phyloP scores from a whole-genome alignment of 1,140 invertebrate species.

The Harlomillsia oculata region DNA sequence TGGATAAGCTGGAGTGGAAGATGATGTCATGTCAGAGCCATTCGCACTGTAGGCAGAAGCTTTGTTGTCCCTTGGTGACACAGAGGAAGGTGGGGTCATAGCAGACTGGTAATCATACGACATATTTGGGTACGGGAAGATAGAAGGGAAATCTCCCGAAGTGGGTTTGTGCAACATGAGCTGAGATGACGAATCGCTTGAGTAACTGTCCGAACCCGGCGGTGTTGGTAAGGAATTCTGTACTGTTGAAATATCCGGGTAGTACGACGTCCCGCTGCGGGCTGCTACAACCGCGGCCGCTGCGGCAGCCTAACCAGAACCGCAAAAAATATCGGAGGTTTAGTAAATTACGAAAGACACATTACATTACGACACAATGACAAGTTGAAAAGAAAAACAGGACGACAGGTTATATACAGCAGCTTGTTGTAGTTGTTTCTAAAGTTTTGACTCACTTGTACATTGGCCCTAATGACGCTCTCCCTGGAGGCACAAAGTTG shows the following conservation, averaged over 20 bases:
- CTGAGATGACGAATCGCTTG: slow-evolving; percentile 59
- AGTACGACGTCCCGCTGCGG: slow-evolving; percentile 37
- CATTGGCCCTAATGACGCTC: slow-evolving; percentile 83
- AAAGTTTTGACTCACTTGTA: too few species aligned
- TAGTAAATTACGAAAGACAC: too few species aligned
- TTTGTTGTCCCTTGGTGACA: slow-evolving; percentile 60
- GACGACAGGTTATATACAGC: too few species aligned
- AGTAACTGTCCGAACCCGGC: slow-evolving; percentile 57
- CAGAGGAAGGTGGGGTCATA: slow-evolving; percentile 89
- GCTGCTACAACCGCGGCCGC: slow-evolving; percentile 42
- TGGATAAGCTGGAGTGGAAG: slow-evolving; percentile 23
- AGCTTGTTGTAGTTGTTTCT: too few species aligned
- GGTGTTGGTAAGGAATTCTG: slow-evolving; percentile 70
- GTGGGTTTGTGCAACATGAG: slow-evolving; percentile 31
- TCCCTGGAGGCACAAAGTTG: slow-evolving; percentile 87
- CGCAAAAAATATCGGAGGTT: slow-evolving; percentile 39
- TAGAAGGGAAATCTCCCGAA: slow-evolving; percentile 34
- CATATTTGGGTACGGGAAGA: slow-evolving; percentile 24
- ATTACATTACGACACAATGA: too few species aligned
- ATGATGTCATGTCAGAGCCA: slow-evolving; percentile 28
- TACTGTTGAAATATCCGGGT: slow-evolving; percentile 36
- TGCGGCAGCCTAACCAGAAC: slow-evolving; percentile 41
- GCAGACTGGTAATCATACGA: slow-evolving; percentile 53
- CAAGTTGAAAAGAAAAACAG: too few species aligned
- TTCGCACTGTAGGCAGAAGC: slow-evolving; percentile 37